Evolutionary conservation across 2,888 invertebrate genomes (phyloP), one percentile per base, ranked within the genome.

Genomic region (Coelopa pilipes): DNA sequence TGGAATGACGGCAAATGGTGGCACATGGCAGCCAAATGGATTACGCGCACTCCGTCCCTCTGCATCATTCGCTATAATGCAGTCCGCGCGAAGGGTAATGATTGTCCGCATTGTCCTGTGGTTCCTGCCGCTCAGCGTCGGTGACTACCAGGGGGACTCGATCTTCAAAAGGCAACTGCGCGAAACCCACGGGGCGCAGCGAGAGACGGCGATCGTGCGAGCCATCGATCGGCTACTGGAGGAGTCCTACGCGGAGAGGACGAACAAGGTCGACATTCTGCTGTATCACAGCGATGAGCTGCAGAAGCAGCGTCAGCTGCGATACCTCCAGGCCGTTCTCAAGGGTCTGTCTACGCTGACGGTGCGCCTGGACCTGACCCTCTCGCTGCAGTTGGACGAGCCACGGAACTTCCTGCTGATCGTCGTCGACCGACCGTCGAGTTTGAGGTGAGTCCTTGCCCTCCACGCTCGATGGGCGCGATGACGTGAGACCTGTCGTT

Each of bases 311-410:
- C 34, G 34, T 24, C 62, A 62, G n/a, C 24, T 34, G n/a, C 24
- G 34, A 12, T 24, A 34, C 34, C 4, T 62, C 1, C n/a, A 34
- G n/a, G 62, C 21, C 24, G 34, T 62, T 3, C 45, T 62, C 2
- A 12, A 45, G 24, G 62, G 34, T 3, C 34, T 62, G 21, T 34
- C 62, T 0, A 10, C 34, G n/a, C 34, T 62, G 62, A 34, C 34
- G 13, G 62, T 62, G 13, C 62, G 62, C n/a, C 13, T 62, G 62
- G 62, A 62, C n/a, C 34, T 62, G 24, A 62, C 62, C 7, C 34
- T 62, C 13, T 2, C 24, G 24, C 3, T 62, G 12, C 11, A 15
- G 9, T 5, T 62, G 34, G 3, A 7, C 34, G 45, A 62, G n/a
- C 62, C 62, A 15, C 45, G 62, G 7, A 34, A 62, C 10, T 62